phyloP scores from a whole-genome alignment of 1,140 invertebrate species.

The Drosophila mojavensis region DNA sequence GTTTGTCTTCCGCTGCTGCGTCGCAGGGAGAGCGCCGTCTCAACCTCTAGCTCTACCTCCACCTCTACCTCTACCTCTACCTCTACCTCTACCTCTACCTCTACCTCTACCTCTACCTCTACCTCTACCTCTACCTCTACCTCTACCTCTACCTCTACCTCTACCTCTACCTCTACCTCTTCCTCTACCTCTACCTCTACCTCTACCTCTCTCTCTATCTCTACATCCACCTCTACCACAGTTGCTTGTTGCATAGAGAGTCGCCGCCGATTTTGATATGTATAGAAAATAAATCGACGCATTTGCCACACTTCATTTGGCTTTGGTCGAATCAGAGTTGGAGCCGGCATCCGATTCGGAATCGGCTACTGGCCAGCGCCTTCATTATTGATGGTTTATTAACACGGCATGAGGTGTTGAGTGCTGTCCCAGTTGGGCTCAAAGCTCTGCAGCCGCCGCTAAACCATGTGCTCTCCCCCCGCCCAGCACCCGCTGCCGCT shows the following conservation, averaged over 20 bases:
- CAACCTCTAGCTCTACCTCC: too few species aligned
- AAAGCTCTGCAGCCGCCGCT: not conserved
- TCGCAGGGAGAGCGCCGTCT: conserved; percentile 11
- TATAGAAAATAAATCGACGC: conserved; percentile 61
- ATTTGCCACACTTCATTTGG: conserved; percentile 68
- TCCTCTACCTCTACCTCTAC: not conserved
- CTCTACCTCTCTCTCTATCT: not conserved
- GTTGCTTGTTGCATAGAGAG: conserved; percentile 29
- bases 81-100: not conserved
- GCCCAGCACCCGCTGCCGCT: not conserved
- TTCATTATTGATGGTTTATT: conserved; percentile 72
- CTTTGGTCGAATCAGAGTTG: conserved; percentile 5
- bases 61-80: too few species aligned
- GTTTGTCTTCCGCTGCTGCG: conserved; percentile 72
- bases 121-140: too few species aligned
- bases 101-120: not conserved
- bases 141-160: too few species aligned
- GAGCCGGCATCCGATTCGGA: conserved; percentile 11
- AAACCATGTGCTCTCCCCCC: too few species aligned
- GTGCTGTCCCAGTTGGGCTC: conserved; percentile 41
- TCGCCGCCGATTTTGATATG: conserved; percentile 29
- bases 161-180: not conserved
- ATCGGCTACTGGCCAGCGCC: conserved; percentile 20
- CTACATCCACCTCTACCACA: not conserved
- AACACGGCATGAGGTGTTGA: conserved; percentile 72